Evolutionary conservation across 2,888 invertebrate genomes (phyloP).

Genomic region (Philereme vetulata): DNA sequence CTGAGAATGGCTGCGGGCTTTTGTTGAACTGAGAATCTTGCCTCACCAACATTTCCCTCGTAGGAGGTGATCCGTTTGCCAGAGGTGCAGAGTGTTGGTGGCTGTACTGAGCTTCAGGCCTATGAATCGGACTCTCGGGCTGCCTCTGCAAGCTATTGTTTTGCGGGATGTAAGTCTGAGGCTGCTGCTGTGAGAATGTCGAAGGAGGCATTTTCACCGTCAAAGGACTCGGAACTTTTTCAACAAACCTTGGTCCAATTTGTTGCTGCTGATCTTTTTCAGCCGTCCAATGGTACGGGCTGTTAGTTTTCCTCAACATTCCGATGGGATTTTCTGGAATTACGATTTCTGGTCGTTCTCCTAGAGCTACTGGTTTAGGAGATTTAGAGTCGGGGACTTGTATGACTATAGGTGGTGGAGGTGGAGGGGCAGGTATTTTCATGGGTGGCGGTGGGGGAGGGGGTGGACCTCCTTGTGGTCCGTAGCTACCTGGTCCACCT

Average conservation of each 20-base stretch:
- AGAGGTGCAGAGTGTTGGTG: constrained; percentile 65
- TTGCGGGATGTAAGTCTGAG: constrained; percentile 67
- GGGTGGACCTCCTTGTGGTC: constrained; percentile 52
- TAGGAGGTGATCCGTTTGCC: constrained; percentile 63
- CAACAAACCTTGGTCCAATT: constrained; percentile 76
- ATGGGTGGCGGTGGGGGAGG: constrained; percentile 80
- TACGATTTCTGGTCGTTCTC: constrained; percentile 88
- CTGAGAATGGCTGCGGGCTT: constrained; percentile 75
- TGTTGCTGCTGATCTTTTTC: constrained; percentile 83
- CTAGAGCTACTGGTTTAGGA: constrained; percentile 80
- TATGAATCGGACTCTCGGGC: constrained; percentile 76
- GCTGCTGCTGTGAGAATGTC: constrained; percentile 69
- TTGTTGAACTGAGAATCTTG: constrained; percentile 82
- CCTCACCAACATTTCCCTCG: constrained; percentile 69
- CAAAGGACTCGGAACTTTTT: constrained; percentile 76
- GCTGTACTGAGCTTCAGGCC: constrained; percentile 78
- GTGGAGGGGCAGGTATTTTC: constrained; percentile 74
- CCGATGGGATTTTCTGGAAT: constrained; percentile 90
- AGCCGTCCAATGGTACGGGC: constrained; percentile 86
- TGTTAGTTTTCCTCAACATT: constrained; percentile 87
- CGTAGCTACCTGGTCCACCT: constrained; percentile 37
- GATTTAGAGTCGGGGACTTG: constrained; percentile 74
- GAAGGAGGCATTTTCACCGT: constrained; percentile 76
- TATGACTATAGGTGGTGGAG: constrained; percentile 85
- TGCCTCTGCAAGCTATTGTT: constrained; percentile 61